Percentiles rank a stretch among this genome's conserved stretches.
These are phyloP conservation scores for Bos javanicus DNA, from an alignment of 2,113 vertebrate genomes.

Conservation along the genomic window DNA sequence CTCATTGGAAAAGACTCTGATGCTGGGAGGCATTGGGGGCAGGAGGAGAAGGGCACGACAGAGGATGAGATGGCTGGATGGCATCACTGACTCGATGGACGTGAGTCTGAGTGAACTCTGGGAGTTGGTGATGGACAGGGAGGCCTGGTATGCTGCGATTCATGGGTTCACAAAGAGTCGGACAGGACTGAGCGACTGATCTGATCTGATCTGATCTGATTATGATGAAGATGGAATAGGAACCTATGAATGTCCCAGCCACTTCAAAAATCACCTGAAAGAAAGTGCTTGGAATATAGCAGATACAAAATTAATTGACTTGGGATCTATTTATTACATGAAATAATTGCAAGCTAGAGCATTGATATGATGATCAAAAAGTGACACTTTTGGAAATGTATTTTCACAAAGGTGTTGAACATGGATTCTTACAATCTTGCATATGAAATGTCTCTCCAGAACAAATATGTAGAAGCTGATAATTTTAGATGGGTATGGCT, in stretches of 20 bases:
- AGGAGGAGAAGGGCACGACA: no score
- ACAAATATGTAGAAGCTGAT: background rate
- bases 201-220: no score
- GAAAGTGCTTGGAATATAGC: background rate
- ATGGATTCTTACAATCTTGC: background rate
- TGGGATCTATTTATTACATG: background rate
- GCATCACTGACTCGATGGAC: no score
- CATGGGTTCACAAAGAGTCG: no score
- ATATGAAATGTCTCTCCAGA: background rate
- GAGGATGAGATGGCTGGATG: no score
- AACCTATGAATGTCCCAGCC: background rate
- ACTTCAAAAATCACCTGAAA: background rate
- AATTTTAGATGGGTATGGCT: background rate
- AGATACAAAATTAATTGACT: background rate
- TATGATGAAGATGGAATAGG: accelerated
- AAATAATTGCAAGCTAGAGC: background rate
- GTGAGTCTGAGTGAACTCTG: no score
- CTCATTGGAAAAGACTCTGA: no score
- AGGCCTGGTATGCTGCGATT: no score
- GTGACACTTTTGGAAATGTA: background rate
- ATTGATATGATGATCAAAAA: background rate
- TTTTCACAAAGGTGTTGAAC: background rate
- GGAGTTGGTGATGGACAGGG: no score
- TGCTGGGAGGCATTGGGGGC: no score
- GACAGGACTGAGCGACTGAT: no score